These are phyloP conservation scores for Palythoa grandiflora DNA, from an alignment of 92 coral and sea anemone species.

Conservation along the genomic window DNA sequence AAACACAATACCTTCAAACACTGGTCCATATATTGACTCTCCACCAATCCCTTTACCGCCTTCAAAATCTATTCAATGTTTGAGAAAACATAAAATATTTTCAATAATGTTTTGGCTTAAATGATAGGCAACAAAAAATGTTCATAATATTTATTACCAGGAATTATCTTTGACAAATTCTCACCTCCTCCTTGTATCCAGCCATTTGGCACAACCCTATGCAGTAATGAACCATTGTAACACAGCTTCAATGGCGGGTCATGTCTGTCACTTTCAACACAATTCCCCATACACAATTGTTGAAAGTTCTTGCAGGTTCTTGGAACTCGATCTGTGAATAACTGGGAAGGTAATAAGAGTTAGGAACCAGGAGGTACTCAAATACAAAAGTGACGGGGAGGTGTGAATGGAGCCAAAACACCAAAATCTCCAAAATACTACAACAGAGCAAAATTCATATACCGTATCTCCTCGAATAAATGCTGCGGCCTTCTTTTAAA, in stretches of 20 bases:
- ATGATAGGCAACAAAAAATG: not conserved
- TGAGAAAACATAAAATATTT: too few species aligned
- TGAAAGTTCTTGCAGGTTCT: slow-evolving; percentile 88
- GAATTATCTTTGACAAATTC: not conserved
- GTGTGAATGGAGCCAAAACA: not conserved
- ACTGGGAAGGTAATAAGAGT: slow-evolving; percentile 52
- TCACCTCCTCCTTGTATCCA: slow-evolving; percentile 99
- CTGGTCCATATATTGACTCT: slow-evolving; percentile 87
- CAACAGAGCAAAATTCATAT: too few species aligned
- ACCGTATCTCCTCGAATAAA: too few species aligned
- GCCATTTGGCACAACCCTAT: slow-evolving; percentile 97
- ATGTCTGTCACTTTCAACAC: slow-evolving; percentile 75
- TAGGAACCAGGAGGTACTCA: not conserved
- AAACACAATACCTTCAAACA: slow-evolving; percentile 81
- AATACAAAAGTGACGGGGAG: too few species aligned
- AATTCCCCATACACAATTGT: slow-evolving; percentile 75
- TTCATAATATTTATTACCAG: not conserved
- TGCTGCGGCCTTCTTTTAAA: too few species aligned
- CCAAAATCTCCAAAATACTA: too few species aligned
- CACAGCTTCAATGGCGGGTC: slow-evolving; percentile 87
- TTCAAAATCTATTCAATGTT: slow-evolving; percentile 74
- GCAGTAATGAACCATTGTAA: slow-evolving; percentile 83
- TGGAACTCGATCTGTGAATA: slow-evolving; percentile 86
- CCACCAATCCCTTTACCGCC: slow-evolving; percentile 96
- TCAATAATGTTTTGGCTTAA: too few species aligned